A percentile compares a stretch with the other conserved stretches of the same genome.
Evolutionary conservation across 2,888 invertebrate genomes (phyloP).

Genomic region (Platypus cylindrus): DNA sequence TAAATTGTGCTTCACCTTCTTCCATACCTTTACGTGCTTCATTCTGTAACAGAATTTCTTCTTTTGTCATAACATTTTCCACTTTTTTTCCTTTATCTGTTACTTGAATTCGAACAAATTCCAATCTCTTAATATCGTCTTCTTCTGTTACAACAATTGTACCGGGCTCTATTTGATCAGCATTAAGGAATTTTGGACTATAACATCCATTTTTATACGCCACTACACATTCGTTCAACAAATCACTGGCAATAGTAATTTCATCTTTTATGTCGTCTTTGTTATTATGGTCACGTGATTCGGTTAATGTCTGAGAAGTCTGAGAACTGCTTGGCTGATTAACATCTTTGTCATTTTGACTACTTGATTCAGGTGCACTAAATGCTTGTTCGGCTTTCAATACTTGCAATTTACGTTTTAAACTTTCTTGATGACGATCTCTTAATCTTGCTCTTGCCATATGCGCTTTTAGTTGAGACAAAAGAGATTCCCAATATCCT

Average conservation of each 20-base stretch:
- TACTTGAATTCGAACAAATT: conserved; percentile 58
- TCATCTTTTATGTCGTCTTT: conserved; percentile 16
- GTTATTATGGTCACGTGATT: conserved; percentile 17
- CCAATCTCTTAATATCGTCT: conserved; percentile 63
- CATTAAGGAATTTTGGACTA: conserved; percentile 58
- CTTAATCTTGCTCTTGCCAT: conserved; percentile 85
- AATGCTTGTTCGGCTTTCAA: conserved; percentile 77
- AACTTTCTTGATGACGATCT: conserved; percentile 83
- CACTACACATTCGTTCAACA: conserved; percentile 44
- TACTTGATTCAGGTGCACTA: conserved; percentile 22
- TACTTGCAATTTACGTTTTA: conserved; percentile 76
- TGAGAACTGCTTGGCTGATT: conserved; percentile 8
- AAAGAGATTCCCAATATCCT: conserved; percentile 94
- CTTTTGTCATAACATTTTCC: conserved; percentile 36
- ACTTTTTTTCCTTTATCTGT: conserved; percentile 46
- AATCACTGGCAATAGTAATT: conserved; percentile 38
- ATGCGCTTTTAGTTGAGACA: conserved; percentile 91
- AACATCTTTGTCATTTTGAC: conserved; percentile 14
- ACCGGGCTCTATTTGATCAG: conserved; percentile 56
- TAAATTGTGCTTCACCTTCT: conserved; percentile 81
- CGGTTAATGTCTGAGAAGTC: conserved; percentile 10
- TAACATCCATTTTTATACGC: conserved; percentile 75
- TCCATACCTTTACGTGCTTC: conserved; percentile 78
- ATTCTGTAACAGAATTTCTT: conserved; percentile 56
- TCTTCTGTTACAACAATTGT: conserved; percentile 63